These are phyloP conservation scores for Cosmorhoe ocellata DNA, from an alignment of 2,888 invertebrate genomes.

Conservation along the genomic window DNA sequence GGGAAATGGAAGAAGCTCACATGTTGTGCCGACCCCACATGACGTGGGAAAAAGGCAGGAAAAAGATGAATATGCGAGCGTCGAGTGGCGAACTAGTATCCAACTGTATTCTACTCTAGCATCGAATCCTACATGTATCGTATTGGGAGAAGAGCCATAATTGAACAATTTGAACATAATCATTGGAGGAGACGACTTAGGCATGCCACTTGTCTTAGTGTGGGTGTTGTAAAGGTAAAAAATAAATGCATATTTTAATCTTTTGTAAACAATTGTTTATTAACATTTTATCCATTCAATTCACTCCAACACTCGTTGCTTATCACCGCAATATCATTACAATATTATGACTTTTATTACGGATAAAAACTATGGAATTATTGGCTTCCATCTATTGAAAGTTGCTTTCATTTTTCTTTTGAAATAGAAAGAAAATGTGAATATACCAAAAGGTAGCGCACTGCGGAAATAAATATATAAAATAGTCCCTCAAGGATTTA, in stretches of 20 bases:
- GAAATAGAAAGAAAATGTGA: constrained; percentile 66
- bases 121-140: too few species aligned
- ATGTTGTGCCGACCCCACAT: too few species aligned
- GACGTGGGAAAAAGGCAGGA: too few species aligned
- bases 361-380: constrained; percentile 75
- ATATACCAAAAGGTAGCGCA: constrained; percentile 70
- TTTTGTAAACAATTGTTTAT: constrained; percentile 84
- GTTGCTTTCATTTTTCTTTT: constrained; percentile 81
- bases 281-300: constrained; percentile 76
- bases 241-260: constrained; percentile 67
- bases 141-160: too few species aligned
- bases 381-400: constrained; percentile 57
- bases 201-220: too few species aligned
- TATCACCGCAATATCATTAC: constrained; percentile 70
- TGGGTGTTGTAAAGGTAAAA: constrained; percentile 34
- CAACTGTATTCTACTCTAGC: too few species aligned
- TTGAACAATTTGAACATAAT: too few species aligned
- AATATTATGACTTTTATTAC: constrained; percentile 75
- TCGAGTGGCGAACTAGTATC: too few species aligned
- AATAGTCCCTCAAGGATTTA: constrained; percentile 55
- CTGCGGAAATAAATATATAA: constrained; percentile 50
- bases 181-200: too few species aligned
- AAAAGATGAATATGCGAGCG: too few species aligned
- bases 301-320: constrained; percentile 58
- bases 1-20: too few species aligned